phyloP scores from a whole-genome alignment of 30 jellyfish, hydroid and myxozoan species.

The Hydra vulgaris region DNA sequence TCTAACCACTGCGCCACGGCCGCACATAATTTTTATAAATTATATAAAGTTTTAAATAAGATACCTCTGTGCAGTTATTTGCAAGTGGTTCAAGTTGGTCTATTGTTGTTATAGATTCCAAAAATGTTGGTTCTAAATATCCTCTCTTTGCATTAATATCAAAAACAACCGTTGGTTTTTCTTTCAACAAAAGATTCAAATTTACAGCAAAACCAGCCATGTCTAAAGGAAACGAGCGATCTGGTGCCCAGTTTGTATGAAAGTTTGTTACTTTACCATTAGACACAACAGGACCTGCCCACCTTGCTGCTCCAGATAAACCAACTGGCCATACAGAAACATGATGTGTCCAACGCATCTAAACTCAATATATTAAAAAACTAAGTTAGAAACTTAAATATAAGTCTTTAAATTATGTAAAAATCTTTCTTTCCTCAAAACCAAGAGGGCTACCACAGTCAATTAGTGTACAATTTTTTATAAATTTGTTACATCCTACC shows the following conservation, averaged over 20 bases:
- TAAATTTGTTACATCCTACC: too few relatives aligned
- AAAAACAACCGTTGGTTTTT: slow-evolving; percentile 48
- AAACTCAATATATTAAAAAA: neutral
- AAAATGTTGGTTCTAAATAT: slow-evolving; percentile 74
- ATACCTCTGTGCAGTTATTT: slow-evolving; percentile 87
- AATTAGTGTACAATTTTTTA: too few relatives aligned
- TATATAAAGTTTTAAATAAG: neutral
- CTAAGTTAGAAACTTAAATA: neutral
- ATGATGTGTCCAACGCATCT: slow-evolving; percentile 91
- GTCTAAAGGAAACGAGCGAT: slow-evolving; percentile 84
- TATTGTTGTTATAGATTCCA: slow-evolving; percentile 72
- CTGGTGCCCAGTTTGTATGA: slow-evolving; percentile 98
- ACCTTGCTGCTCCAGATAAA: slow-evolving; percentile 91
- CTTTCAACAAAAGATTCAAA: slow-evolving; percentile 44
- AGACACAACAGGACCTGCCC: slow-evolving; percentile 87
- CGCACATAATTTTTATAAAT: neutral
- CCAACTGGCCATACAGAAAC: slow-evolving; percentile 99
- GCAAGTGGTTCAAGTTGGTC: slow-evolving; percentile 90
- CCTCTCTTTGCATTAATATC: slow-evolving; percentile 66
- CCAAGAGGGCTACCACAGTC: too few relatives aligned
- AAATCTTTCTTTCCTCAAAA: too few relatives aligned
- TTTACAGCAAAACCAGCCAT: slow-evolving; percentile 95
- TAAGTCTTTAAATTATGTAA: too few relatives aligned
- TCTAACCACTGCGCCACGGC: too few relatives aligned
- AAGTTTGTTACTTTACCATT: slow-evolving; percentile 75